Conservation (phyloP, 2,797 vertebrate genomes). For the Poeciliopsis presidionis region DNA sequence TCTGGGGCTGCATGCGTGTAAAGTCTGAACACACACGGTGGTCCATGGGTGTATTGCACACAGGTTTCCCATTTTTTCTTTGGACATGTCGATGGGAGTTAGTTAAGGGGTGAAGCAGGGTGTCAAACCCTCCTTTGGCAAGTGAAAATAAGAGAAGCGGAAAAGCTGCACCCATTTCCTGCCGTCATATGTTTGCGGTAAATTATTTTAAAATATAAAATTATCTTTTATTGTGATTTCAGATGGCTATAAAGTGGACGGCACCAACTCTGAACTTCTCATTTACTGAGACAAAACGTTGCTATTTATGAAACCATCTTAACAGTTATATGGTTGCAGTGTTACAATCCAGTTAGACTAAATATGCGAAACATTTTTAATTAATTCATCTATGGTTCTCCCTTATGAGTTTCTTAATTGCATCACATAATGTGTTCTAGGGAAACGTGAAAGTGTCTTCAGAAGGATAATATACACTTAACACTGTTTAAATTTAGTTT, state of each 20-base stretch:
- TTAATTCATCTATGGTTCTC: neutral
- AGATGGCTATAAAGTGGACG: neutral
- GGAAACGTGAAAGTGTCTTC: no score
- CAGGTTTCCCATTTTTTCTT: neutral
- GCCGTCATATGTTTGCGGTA: neutral
- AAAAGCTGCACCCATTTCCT: neutral
- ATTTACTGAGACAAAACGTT: neutral
- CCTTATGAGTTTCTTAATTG: no score
- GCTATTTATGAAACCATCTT: neutral
- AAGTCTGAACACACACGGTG: neutral
- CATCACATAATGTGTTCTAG: no score
- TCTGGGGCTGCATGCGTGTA: neutral
- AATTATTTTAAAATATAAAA: neutral
- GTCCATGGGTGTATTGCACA: neutral
- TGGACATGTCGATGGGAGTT: neutral
- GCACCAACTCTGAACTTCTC: neutral
- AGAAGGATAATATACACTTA: neutral
- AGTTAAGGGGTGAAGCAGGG: neutral
- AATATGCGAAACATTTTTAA: neutral
- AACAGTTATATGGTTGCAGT: neutral
- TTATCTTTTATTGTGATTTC: neutral
- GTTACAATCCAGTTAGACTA: neutral
- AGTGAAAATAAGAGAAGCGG: neutral
- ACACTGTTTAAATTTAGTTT: neutral
- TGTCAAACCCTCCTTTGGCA: neutral